phyloP scores from a whole-genome alignment of 2,113 vertebrate species.

The Leiothrix lutea region DNA sequence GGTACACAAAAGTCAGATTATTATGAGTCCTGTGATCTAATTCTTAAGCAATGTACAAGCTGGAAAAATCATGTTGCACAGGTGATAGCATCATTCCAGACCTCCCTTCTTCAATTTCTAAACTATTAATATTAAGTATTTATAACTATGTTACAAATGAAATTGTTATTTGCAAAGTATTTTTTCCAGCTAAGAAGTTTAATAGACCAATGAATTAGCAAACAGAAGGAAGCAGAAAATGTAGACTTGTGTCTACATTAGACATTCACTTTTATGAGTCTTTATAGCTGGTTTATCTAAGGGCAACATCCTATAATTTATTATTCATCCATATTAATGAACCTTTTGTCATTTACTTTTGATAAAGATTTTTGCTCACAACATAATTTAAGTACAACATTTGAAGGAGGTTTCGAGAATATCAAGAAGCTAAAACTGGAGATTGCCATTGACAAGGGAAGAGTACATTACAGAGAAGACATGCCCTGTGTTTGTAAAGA shows the following conservation, averaged over 20 bases:
- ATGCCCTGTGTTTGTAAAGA: not conserved
- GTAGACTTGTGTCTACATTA: slow-evolving; percentile 7
- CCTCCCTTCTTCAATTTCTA: not conserved
- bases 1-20: not conserved
- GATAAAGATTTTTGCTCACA: not conserved
- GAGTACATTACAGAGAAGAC: not conserved
- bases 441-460: not conserved
- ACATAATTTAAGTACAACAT: not conserved
- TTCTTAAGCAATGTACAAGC: not conserved
- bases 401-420: not conserved
- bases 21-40: not conserved
- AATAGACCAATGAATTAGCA: slow-evolving; percentile 32
- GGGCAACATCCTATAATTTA: not conserved
- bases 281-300: slow-evolving; percentile 3
- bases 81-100: not conserved
- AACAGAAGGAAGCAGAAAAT: slow-evolving; percentile 42
- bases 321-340: slow-evolving; percentile 24
- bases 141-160: not conserved
- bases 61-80: not conserved
- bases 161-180: slow-evolving; percentile 45
- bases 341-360: not conserved
- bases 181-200: slow-evolving; percentile 1
- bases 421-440: not conserved
- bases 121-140: slow-evolving; percentile 27
- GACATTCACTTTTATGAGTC: not conserved